Evolutionary conservation across 2,113 vertebrate species (phyloP), one percentile per base, ranked within the genome.

Genomic region (Eptesicus fuscus): DNA sequence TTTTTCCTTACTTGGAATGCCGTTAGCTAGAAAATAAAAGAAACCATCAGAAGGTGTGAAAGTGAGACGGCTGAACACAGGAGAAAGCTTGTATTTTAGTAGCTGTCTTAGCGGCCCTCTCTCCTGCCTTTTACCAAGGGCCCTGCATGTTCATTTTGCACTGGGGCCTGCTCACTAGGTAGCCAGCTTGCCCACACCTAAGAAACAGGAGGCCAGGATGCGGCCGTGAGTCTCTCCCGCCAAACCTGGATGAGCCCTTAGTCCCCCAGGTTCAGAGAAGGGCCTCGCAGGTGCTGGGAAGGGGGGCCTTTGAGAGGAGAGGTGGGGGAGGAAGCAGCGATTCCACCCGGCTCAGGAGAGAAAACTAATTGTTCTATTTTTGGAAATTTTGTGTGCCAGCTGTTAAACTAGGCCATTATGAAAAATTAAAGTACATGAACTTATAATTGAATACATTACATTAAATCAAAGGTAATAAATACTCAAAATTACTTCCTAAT

Each of bases 381-480:
- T 14, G 47, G 59, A n/a, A 93, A 61, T 53, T 65, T 30, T 90
- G 37, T 20, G 16, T 92, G 59, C 59, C 84, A 87, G 30, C 32
- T 94, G 35, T 74, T 88, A 84, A 91, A 92, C 9, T 67, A 0
- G 0, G 23, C 51, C 44, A 49, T 84, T 67, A 42, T 28, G 84
- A 88, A 93, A 93, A 87, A 88, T 84, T 83, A 92, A 56, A 95
- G 40, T 22, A 74, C 12, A 76, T 47, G 82, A 82, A 82, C 13
- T 65, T 88, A 76, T 83, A 91, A 79, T 65, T 78, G 79, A 95
- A 42, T 76, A 80, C 77, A 74, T 74, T 79, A 89, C 6, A 51
- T 49, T 59, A 53, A 94, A 91, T 77, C 79, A 91, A 84, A 78
- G 83, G 51, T 32, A 49, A 85, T 44, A 92, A 85, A 53, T n/a